Conservation (phyloP, 2,113 vertebrate species). For the Mus musculus region DNA sequence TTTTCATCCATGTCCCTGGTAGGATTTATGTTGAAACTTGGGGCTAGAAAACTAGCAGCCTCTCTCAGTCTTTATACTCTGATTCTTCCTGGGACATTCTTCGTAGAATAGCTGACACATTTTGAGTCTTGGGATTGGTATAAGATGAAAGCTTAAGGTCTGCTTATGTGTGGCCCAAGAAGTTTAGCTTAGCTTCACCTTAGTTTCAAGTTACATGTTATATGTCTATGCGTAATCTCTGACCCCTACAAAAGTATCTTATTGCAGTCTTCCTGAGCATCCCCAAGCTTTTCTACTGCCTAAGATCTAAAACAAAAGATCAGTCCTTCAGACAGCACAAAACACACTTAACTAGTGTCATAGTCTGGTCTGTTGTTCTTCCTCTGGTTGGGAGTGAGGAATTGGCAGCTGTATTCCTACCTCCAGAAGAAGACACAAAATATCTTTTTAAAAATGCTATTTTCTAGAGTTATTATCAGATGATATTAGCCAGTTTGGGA, state of each 20-base stretch:
- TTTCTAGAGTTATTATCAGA: neutral
- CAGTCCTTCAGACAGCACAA: neutral
- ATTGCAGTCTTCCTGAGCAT: neutral
- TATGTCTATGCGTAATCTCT: neutral
- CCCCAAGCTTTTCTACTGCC: neutral
- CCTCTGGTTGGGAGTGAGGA: neutral
- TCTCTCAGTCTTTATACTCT: neutral
- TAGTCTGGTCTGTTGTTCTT: neutral
- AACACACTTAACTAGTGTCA: neutral
- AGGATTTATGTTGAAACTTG: neutral
- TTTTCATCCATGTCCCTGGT: neutral
- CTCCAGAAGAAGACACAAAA: neutral
- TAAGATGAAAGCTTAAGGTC: neutral
- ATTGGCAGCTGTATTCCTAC: neutral
- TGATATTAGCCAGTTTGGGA: neutral
- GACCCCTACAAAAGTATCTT: neutral
- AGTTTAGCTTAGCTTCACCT: neutral
- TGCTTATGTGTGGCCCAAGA: neutral
- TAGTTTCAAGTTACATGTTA: neutral
- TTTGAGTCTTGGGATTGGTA: slow-evolving; percentile 3
- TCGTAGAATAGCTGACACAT: neutral
- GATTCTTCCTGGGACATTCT: neutral
- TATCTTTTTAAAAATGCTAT: neutral
- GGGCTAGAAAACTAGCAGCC: neutral
- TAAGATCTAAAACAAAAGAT: neutral